These are phyloP conservation scores for Rostratula benghalensis DNA, from an alignment of 2,113 vertebrate genomes.

Conservation along the genomic window DNA sequence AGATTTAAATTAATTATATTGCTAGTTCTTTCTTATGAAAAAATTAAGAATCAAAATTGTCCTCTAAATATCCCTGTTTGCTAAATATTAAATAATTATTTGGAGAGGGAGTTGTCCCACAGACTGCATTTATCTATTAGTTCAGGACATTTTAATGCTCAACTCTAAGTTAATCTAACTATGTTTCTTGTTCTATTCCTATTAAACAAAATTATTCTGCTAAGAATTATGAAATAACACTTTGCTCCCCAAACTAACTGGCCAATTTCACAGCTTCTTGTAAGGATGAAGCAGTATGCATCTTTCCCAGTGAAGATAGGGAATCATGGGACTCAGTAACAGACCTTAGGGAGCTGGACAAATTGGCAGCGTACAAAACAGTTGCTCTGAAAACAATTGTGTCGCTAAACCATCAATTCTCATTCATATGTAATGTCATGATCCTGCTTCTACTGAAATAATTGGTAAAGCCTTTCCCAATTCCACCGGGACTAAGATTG, in stretches of 20 bases:
- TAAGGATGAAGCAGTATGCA: not conserved
- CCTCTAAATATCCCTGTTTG: not conserved
- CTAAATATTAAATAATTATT: not conserved
- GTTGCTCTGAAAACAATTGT: constrained; percentile 34
- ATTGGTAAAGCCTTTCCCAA: constrained; percentile 38
- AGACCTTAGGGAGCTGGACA: constrained; percentile 26
- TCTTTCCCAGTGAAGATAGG: not conserved
- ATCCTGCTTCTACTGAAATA: constrained; percentile 39
- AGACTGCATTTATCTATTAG: not conserved
- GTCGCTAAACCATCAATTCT: constrained; percentile 56
- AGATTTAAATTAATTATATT: not conserved
- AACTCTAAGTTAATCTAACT: not conserved
- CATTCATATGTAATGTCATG: constrained; percentile 64
- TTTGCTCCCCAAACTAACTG: not conserved
- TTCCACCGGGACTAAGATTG: not conserved
- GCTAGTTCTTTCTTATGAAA: not conserved
- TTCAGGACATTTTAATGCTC: not conserved
- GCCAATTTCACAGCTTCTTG: not conserved
- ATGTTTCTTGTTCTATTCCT: not conserved
- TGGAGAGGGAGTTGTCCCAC: not conserved
- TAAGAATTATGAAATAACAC: not conserved
- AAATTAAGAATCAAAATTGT: not conserved
- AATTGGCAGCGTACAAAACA: constrained; percentile 59
- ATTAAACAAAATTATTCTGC: not conserved
- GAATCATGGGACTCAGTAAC: not conserved